Evolutionary conservation across 1,140 invertebrate species (phyloP), one percentile per base, ranked within the genome.

Genomic region (Drosophila auraria): DNA sequence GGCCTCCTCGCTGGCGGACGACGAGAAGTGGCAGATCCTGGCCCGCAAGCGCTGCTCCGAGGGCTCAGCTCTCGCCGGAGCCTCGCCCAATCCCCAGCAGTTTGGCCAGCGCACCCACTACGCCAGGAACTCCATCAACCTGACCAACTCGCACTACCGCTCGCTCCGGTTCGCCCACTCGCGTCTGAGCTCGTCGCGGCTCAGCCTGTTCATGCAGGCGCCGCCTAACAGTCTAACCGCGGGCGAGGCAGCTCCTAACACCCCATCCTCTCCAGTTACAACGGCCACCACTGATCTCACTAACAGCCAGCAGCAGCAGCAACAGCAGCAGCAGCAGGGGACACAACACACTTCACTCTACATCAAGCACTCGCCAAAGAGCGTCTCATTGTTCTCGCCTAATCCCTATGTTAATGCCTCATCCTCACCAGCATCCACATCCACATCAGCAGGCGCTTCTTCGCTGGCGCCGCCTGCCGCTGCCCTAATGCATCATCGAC

Each of bases 11-110:
- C 58, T 92, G 36, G 80, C 91, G n/a, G 92, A 93, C 56, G 92
- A 93, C 62, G 92, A 92, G 45, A 93, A 93, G 60, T 93, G 91
- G 92, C 87, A 93, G 56, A 51, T 93, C 42, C 61, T 93, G 54
- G 78, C 89, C 38, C 89, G 83, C 15, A 93, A 93, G 58, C 91
- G 92, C 7, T 91, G 87, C 69, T 91, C 92, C 9, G 87, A 93
- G 51, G 91, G 92, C 0, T 59, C 82, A 2, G 71, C 74, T 0
- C 47, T 82, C 14, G 38, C 79, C 9, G 23, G 59, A 11, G 25
- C 30, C 9, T 51, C 51, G 11, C 30, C 62, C 6, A 63, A 38
- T 3, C 57, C 68, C 4, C 91, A 86, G 60, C 74, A 80, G 36
- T 90, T 92, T 63, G 74, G 81, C 11, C 77, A 89, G 38, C 91